These are phyloP conservation scores for Solenodon paradoxus DNA, from an alignment of 2,113 vertebrate species.

Conservation along the genomic window DNA sequence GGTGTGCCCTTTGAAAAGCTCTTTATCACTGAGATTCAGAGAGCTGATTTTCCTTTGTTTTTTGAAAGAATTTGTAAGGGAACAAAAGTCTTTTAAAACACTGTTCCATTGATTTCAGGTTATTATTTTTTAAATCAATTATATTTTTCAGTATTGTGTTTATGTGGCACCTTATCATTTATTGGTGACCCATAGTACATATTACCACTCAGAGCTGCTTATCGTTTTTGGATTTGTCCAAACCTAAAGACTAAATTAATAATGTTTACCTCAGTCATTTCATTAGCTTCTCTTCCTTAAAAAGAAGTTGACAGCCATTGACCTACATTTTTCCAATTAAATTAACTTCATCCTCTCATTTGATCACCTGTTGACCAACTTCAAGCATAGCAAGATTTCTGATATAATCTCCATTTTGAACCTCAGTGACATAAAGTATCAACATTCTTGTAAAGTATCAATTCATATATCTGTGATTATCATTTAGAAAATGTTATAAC, in stretches of 20 bases:
- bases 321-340: background rate
- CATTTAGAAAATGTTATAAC: background rate
- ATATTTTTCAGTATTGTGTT: background rate
- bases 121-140: background rate
- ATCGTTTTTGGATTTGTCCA: constrained; percentile 13
- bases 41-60: constrained; percentile 12
- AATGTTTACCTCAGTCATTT: background rate
- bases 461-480: background rate
- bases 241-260: background rate
- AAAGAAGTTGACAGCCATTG: background rate
- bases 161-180: background rate
- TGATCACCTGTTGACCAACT: background rate
- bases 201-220: background rate
- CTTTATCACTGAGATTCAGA: background rate
- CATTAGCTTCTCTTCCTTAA: constrained; percentile 6
- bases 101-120: background rate
- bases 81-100: background rate
- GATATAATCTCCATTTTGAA: background rate
- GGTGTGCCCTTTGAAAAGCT: constrained; percentile 42
- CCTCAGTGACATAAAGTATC: background rate
- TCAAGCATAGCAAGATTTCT: background rate
- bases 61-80: constrained; percentile 19
- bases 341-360: background rate
- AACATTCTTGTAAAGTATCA: constrained; percentile 9
- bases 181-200: background rate